Evolutionary conservation across 2,888 invertebrate genomes (phyloP), one percentile per base, ranked within the genome.

Genomic region (Acrocyrtus sp.): DNA sequence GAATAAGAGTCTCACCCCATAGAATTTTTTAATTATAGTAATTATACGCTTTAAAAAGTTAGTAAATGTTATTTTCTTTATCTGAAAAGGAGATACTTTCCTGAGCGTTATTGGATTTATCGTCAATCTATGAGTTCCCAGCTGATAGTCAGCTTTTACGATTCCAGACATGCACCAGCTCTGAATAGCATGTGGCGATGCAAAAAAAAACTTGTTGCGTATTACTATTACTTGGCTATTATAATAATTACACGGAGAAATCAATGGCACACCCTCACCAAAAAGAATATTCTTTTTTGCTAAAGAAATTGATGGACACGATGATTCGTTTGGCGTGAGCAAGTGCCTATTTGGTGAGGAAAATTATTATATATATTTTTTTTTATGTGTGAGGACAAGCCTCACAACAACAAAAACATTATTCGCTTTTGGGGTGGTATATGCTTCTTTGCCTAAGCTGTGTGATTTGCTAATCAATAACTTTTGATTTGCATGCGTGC

Each of bases 141-240:
- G 34, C n/a, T n/a, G n/a, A n/a, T n/a, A n/a, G 34, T 34, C 34
- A 34, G 12, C 12, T 8, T 34, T 34, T 34, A 8, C 34, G n/a
- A n/a, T n/a, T n/a, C n/a, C n/a, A n/a, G n/a, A n/a, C n/a, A n/a
- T n/a, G n/a, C n/a, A n/a, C n/a, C n/a, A n/a, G n/a, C 34, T 34
- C 34, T 34, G 34, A 12, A 34, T 5, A 34, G 34, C 5, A 8
- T 34, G 12, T 34, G 12, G 12, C 5, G 6, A 8, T 34, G 34
- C 34, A 5, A 34, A 8, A 8, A 8, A 34, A 39, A 21, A 60
- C 60, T 45, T 47, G 69, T 62, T 70, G 62, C 62, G 58, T 41
- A 4, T 3, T n/a, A 24, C 24, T 21, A n/a, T 56, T 56, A 22
- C 21, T 50, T 3, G 12, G 34, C 34, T 34, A 34, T 34, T 34